A percentile compares a stretch with the other conserved stretches of the same genome.
These are phyloP conservation scores for Poeciliopsis occidentalis DNA, from an alignment of 2,113 vertebrate genomes.

Conservation along the genomic window DNA sequence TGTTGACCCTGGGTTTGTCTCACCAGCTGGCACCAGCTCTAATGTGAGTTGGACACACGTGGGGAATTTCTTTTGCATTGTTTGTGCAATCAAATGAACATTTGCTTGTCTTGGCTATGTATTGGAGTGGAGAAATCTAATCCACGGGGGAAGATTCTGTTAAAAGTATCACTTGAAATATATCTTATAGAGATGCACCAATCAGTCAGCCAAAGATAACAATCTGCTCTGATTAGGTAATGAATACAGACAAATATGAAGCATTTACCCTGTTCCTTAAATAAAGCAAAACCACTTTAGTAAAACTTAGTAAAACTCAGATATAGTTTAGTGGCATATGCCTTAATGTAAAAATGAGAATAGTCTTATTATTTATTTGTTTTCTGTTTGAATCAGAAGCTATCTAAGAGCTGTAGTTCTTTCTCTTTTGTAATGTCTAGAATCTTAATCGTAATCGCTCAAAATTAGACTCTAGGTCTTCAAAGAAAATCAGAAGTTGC, in stretches of 20 bases:
- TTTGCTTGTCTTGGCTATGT: not conserved
- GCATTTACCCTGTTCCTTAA: too few species aligned
- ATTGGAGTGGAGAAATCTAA: not conserved
- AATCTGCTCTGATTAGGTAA: not conserved
- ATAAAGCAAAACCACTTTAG: too few species aligned
- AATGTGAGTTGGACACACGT: constrained; percentile 68
- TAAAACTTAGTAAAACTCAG: too few species aligned
- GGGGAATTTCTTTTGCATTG: not conserved
- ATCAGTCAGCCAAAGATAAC: not conserved
- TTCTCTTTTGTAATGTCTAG: not conserved
- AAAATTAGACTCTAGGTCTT: not conserved
- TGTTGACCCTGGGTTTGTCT: constrained; percentile 60
- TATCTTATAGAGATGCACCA: too few species aligned
- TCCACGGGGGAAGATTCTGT: not conserved
- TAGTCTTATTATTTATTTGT: too few species aligned
- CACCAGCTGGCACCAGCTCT: constrained; percentile 75
- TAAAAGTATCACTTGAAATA: not conserved
- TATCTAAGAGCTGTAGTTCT: not conserved
- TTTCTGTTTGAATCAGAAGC: too few species aligned
- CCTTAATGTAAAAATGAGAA: not conserved
- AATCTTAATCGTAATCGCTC: not conserved
- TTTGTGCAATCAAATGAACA: not conserved
- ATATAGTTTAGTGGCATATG: not conserved
- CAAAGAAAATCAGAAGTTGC: not conserved
- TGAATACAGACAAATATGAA: not conserved